Percentiles rank a stretch among this genome's conserved stretches.
These are phyloP conservation scores for Eristalinus aeneus DNA, from an alignment of 2,888 invertebrate genomes.

Conservation along the genomic window DNA sequence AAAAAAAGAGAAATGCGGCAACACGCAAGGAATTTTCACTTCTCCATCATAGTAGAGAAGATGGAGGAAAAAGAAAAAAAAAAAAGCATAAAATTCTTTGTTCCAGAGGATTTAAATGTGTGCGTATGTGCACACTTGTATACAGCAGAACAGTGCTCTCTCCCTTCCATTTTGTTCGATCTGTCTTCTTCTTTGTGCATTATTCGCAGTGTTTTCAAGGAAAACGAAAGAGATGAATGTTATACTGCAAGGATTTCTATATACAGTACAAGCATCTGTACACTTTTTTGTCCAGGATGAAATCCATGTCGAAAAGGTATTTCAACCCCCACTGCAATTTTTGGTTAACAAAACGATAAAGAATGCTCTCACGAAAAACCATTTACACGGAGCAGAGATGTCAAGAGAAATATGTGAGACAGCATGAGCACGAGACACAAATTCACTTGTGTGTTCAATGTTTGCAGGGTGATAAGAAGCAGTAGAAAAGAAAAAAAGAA, in stretches of 20 bases:
- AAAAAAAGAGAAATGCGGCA: slow-evolving; percentile 57
- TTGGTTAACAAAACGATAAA: not conserved
- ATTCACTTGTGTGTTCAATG: not conserved
- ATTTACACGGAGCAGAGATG: not conserved
- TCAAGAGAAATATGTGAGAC: not conserved
- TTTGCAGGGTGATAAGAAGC: not conserved
- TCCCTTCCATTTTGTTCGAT: not conserved
- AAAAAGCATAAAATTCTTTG: slow-evolving; percentile 17
- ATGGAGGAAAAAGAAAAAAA: not conserved
- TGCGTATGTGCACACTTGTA: not conserved
- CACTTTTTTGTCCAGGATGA: not conserved
- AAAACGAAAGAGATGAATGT: slow-evolving; percentile 26
- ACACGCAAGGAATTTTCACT: slow-evolving; percentile 49
- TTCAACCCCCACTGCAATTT: slow-evolving; percentile 2
- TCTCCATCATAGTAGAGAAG: not conserved
- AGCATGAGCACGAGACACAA: not conserved
- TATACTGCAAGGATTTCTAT: not conserved
- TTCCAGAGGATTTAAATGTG: not conserved
- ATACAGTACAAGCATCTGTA: not conserved
- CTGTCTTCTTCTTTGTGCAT: slow-evolving; percentile 7
- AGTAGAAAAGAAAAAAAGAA: slow-evolving; percentile 1
- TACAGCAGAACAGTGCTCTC: not conserved
- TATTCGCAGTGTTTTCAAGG: not conserved
- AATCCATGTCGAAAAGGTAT: not conserved
- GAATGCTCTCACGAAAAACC: not conserved